Conservation (phyloP, 2,797 vertebrate genomes). For the Crypturellus tataupa region DNA sequence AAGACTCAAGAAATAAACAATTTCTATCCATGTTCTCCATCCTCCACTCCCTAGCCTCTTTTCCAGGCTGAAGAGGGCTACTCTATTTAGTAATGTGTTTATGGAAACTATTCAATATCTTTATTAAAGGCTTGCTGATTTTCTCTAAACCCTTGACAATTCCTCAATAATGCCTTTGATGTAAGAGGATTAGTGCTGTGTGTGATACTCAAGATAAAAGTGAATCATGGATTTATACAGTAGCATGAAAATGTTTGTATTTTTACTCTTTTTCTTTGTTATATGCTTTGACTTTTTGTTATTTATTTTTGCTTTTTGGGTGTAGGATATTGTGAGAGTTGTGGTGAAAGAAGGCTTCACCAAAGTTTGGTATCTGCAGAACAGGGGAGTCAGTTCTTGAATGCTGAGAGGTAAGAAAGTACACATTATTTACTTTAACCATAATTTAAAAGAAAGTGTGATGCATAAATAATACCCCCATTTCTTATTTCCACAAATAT, state of each 20-base stretch:
- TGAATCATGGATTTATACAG: neutral
- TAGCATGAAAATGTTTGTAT: neutral
- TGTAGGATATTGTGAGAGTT: neutral
- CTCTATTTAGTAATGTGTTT: rapidly evolving
- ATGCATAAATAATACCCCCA: neutral
- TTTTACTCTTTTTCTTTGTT: neutral
- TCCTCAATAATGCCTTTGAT: neutral
- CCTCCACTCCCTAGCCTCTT: neutral
- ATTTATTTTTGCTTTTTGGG: neutral
- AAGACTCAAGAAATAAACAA: neutral
- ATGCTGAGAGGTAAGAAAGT: neutral
- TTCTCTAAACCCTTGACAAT: neutral
- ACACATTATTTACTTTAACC: neutral
- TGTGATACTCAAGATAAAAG: neutral
- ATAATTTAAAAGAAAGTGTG: neutral
- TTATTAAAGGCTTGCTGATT: too few species aligned
- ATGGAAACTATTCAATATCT: rapidly evolving
- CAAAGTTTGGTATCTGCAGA: neutral
- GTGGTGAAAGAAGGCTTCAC: neutral
- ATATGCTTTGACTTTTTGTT: neutral
- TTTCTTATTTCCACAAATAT: neutral
- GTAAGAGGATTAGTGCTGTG: neutral
- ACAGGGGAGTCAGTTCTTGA: neutral
- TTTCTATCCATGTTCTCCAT: rapidly evolving
- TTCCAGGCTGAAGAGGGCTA: rapidly evolving